Conservation (phyloP, 2,888 invertebrate species). For the Metacarcinus magister region DNA sequence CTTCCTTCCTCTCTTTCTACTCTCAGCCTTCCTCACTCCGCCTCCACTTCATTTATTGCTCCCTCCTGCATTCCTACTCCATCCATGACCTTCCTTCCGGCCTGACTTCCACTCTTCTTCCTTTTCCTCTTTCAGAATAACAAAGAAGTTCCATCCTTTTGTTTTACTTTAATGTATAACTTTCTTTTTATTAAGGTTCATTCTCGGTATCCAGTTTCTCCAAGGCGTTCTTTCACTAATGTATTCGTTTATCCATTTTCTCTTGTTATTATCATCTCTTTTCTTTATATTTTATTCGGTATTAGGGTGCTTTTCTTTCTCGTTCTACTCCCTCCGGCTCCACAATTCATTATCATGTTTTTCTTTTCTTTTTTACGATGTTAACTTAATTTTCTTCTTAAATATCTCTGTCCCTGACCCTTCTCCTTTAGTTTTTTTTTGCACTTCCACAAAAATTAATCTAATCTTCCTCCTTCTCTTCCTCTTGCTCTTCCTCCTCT, state of each 20-base stretch:
- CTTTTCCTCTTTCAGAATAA: neutral
- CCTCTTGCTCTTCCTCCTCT: neutral
- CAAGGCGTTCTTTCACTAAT: too few species aligned
- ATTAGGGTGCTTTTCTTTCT: too few species aligned
- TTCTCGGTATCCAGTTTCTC: too few species aligned
- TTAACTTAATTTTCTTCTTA: neutral
- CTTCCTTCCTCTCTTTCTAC: neutral
- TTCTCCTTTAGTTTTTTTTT: neutral
- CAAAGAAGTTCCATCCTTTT: too few species aligned
- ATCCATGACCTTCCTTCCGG: neutral
- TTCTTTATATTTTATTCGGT: too few species aligned
- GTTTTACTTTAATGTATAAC: too few species aligned
- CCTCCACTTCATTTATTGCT: neutral
- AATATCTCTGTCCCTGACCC: neutral
- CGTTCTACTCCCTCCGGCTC: too few species aligned
- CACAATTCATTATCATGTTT: neutral
- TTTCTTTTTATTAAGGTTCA: too few species aligned
- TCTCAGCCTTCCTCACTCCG: neutral
- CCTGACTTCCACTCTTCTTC: neutral
- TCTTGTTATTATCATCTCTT: too few species aligned
- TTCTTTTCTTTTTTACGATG: neutral
- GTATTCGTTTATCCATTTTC: too few species aligned
- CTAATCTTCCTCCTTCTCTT: neutral
- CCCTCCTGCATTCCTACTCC: neutral
- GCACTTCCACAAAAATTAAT: constrained; percentile 22